Base-by-base conservation (phyloP, 2,888 invertebrate genomes). In the Noctua janthe region DNA sequence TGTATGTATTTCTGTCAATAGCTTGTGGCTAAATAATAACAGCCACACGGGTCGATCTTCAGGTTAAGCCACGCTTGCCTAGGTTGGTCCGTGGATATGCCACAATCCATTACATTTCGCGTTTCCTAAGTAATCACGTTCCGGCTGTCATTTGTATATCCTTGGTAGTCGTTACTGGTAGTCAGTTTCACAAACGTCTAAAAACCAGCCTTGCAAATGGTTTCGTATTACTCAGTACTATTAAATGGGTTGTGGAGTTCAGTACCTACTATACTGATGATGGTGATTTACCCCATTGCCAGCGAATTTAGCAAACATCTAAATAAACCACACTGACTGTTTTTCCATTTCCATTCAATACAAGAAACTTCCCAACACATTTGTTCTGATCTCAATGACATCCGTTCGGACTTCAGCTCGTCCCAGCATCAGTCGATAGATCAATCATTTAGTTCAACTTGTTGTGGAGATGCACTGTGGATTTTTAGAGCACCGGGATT, bases 371-470 rank as follows among this genome's bases (percentile, higher is more conserved):
- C 1, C 20, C 13, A 74, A 11, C 5, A 35, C 74, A 79, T 71
- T 86, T 78, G 76, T 86, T 82, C n/a, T 35, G 56, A 76, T 86
- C 78, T 73, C 74, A 64, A 71, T 74, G 69, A 70, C 54, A 72
- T 69, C 43, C 17, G 43, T 39, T 23, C 51, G 2, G 67, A 81
- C 47, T 85, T 77, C 35, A 43, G 29, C 15, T 17, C 15, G 17
- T 67, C n/a, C 56, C 20, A 29, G 23, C 49, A 66, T 49, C 69
- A 49, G 69, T 49, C 10, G n/a, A 10, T 43, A 77, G 74, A 74
- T 78, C 74, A 69, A 86, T 86, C 82, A 78, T 82, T 78, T 76
- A 74, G 82, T 69, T 23, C 39, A 23, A 85, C 10, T 71, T 79
- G 49, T 71, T 80, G 43, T 43, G 39, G 20, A 64, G 43, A 67